These are phyloP conservation scores for Hypomesus transpacificus DNA, from an alignment of 2,113 vertebrate species.

Conservation along the genomic window DNA sequence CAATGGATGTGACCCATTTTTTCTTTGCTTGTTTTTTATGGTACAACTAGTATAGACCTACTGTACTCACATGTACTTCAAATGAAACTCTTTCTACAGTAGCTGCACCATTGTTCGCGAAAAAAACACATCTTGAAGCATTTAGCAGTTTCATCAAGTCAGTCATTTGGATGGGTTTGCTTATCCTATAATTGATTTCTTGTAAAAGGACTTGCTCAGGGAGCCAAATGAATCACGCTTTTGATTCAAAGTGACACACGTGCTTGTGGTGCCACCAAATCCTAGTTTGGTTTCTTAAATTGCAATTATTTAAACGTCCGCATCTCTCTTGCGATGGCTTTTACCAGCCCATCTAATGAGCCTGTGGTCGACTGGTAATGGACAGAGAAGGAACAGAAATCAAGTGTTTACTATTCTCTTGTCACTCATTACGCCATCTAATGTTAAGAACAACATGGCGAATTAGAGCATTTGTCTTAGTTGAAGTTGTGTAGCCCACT, in stretches of 20 bases:
- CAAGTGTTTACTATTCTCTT: slow-evolving; percentile 17
- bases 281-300: neutral
- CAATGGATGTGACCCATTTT: too few relatives aligned
- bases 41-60: too few relatives aligned
- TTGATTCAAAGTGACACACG: neutral
- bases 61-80: too few relatives aligned
- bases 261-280: neutral
- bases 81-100: neutral
- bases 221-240: neutral
- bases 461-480: slow-evolving; percentile 19
- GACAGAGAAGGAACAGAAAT: slow-evolving; percentile 6
- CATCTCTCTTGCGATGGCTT: neutral
- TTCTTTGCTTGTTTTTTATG: too few relatives aligned
- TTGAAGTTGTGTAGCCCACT: neutral
- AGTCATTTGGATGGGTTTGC: neutral
- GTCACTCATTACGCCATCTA: slow-evolving; percentile 24
- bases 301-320: neutral
- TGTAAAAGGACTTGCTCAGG: neutral
- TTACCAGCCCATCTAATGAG: neutral
- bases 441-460: slow-evolving; percentile 13
- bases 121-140: neutral
- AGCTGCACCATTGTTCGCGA: neutral
- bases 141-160: slow-evolving; percentile 1
- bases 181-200: slow-evolving; percentile 2
- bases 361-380: neutral